Conservation (phyloP, 2,113 vertebrate genomes). For the Cochlearius cochlearius region DNA sequence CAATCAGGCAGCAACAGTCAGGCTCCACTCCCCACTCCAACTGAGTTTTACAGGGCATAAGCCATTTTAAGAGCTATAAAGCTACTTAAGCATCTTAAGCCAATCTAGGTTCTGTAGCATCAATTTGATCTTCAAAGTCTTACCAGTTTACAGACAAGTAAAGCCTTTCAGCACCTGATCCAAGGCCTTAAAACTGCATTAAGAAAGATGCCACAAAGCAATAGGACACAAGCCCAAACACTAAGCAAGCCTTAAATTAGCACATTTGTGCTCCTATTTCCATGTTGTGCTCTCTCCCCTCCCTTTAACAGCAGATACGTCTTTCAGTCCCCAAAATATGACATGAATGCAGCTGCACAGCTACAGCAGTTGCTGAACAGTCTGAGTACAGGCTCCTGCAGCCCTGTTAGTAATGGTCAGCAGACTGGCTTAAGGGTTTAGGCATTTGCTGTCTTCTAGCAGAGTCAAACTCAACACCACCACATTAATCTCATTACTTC, state of each 20-base stretch:
- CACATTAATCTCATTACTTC: not conserved
- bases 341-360: not conserved
- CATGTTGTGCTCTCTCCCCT: not conserved
- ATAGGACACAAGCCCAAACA: not conserved
- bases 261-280: not conserved
- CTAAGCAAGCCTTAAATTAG: not conserved
- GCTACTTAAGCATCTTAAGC: slow-evolving; percentile 38
- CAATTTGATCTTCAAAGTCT: slow-evolving; percentile 9
- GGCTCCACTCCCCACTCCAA: not conserved
- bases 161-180: slow-evolving; percentile 2
- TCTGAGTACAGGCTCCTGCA: not conserved
- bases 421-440: not conserved
- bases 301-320: not conserved
- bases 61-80: slow-evolving; percentile 35
- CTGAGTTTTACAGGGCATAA: not conserved
- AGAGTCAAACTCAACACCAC: not conserved
- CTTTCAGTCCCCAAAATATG: not conserved
- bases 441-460: not conserved
- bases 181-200: not conserved
- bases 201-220: not conserved
- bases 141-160: not conserved
- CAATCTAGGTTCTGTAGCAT: not conserved
- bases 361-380: not conserved
- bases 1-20: not conserved
- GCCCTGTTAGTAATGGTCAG: not conserved